Percentiles rank a stretch among this genome's conserved stretches.
These are phyloP conservation scores for Lordiphosa collinella DNA, from an alignment of 1,140 invertebrate species.

Conservation along the genomic window DNA sequence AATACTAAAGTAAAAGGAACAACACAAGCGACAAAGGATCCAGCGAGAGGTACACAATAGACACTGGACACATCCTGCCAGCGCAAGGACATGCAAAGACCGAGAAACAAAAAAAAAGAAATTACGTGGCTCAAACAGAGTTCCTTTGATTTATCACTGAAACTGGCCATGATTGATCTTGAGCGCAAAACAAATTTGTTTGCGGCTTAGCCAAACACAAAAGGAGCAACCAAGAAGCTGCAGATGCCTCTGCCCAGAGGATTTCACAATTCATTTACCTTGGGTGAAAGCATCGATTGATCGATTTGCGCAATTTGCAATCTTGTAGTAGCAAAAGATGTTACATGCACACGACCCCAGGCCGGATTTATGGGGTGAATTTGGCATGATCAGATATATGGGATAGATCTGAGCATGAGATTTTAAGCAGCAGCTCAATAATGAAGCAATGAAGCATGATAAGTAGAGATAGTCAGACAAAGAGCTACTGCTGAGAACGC, in stretches of 20 bases:
- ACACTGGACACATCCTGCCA: slow-evolving; percentile 53
- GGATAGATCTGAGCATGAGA: slow-evolving; percentile 24
- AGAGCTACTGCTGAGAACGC: too few species aligned
- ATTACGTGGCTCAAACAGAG: slow-evolving; percentile 33
- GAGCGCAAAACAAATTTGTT: slow-evolving; percentile 53
- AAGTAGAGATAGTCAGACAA: too few species aligned
- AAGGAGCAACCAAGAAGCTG: slow-evolving; percentile 13
- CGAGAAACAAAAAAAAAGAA: slow-evolving; percentile 4
- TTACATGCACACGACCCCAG: slow-evolving; percentile 22
- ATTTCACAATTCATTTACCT: slow-evolving; percentile 62
- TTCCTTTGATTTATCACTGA: slow-evolving; percentile 55
- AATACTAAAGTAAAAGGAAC: slow-evolving; percentile 16
- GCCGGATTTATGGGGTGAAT: slow-evolving; percentile 30
- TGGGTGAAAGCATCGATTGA: slow-evolving; percentile 39
- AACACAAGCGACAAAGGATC: slow-evolving; percentile 50
- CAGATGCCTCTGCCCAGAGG: slow-evolving; percentile 17
- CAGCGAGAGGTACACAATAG: slow-evolving; percentile 28
- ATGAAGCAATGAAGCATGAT: too few species aligned
- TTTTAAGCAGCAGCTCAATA: too few species aligned
- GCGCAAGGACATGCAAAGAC: slow-evolving; percentile 23
- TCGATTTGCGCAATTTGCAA: slow-evolving; percentile 42
- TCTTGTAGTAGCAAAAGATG: slow-evolving; percentile 28
- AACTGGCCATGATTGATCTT: slow-evolving; percentile 56
- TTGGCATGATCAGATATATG: slow-evolving; percentile 35
- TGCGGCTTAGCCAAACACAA: slow-evolving; percentile 51